Conservation (phyloP, 2,113 vertebrate species). For the Elgaria multicarinata region DNA sequence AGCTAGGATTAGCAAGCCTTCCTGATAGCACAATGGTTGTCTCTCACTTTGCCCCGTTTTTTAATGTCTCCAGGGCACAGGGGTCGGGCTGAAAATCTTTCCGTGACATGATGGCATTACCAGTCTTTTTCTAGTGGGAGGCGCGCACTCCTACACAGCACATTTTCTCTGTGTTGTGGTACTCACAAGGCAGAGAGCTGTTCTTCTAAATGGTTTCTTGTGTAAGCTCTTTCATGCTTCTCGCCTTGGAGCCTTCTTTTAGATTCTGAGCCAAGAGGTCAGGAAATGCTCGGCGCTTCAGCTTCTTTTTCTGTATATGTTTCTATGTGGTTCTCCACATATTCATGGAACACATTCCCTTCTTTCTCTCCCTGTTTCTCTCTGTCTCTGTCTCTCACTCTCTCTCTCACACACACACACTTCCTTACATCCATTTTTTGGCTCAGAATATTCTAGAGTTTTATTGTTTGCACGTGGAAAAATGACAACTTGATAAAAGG, state of each 20-base stretch:
- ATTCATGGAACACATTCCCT: conserved; percentile 65
- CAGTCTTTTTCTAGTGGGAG: conserved; percentile 81
- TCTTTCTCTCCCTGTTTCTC: conserved; percentile 18
- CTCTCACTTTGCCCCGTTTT: conserved; percentile 56
- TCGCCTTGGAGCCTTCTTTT: conserved; percentile 61
- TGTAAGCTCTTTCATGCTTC: conserved; percentile 71
- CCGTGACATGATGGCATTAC: conserved; percentile 80
- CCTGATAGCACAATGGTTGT: conserved; percentile 45
- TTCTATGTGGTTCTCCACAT: conserved; percentile 74
- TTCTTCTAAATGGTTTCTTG: conserved; percentile 73
- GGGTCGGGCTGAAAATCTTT: conserved; percentile 71
- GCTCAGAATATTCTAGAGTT: conserved; percentile 63
- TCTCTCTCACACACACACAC: neutral
- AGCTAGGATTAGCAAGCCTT: conserved; percentile 57
- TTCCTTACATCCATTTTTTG: neutral
- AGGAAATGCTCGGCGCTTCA: conserved; percentile 68
- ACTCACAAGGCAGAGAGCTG: conserved; percentile 71
- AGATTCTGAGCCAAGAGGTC: conserved; percentile 69
- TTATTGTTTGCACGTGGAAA: conserved; percentile 73
- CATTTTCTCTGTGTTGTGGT: conserved; percentile 84
- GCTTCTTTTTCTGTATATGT: conserved; percentile 72
- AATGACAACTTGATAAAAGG: conserved; percentile 69
- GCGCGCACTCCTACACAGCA: conserved; percentile 78
- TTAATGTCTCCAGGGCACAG: conserved; percentile 65
- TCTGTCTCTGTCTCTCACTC: neutral